A percentile compares a stretch with the other conserved stretches of the same genome.
These are phyloP conservation scores for Sinhomidia bicolor DNA, from an alignment of 2,888 invertebrate species.

Conservation along the genomic window DNA sequence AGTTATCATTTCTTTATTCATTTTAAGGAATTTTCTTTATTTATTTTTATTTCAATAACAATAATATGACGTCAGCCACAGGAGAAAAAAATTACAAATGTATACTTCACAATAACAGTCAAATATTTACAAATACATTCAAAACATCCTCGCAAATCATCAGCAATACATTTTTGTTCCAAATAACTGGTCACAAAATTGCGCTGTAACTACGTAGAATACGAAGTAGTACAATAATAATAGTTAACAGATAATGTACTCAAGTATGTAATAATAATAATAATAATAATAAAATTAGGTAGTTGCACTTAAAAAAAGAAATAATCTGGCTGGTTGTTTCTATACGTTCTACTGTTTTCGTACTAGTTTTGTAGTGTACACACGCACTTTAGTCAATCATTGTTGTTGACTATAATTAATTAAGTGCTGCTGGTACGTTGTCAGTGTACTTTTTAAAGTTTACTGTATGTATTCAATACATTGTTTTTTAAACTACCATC, in stretches of 20 bases:
- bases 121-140: conserved; percentile 58
- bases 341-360: neutral
- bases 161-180: neutral
- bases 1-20: neutral
- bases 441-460: too few species aligned
- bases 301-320: conserved; percentile 5
- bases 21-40: conserved; percentile 30
- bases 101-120: conserved; percentile 64
- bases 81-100: conserved; percentile 52
- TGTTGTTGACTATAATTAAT: neutral
- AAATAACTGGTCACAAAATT: conserved; percentile 6
- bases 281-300: neutral
- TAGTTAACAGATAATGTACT: neutral
- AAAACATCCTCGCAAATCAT: neutral
- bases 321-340: neutral
- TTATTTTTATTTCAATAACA: conserved; percentile 52
- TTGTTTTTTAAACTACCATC: too few species aligned
- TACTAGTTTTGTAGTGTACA: conserved; percentile 3
- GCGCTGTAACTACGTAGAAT: neutral
- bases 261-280: neutral
- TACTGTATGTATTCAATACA: too few species aligned
- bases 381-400: neutral
- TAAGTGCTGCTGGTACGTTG: too few species aligned
- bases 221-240: neutral
- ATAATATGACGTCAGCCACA: conserved; percentile 48